These are phyloP conservation scores for Dioctria linearis DNA, from an alignment of 2,888 invertebrate genomes.

Conservation along the genomic window DNA sequence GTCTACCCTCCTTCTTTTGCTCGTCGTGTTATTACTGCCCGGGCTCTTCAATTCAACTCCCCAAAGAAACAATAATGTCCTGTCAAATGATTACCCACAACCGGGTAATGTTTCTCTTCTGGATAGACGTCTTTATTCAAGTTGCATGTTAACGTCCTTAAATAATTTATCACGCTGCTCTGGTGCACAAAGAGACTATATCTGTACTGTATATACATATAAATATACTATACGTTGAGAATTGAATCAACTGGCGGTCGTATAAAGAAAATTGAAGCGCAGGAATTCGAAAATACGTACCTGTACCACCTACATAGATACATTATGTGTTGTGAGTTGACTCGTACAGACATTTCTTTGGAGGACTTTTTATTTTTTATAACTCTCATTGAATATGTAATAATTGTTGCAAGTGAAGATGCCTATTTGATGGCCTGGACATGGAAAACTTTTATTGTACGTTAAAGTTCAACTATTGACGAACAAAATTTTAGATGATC, in stretches of 20 bases:
- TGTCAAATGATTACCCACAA: conserved; percentile 48
- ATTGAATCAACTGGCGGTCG: conserved; percentile 31
- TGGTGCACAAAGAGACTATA: conserved; percentile 27
- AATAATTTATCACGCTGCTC: conserved; percentile 34
- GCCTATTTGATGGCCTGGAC: too few species aligned
- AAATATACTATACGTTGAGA: not conserved
- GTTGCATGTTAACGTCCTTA: conserved; percentile 48
- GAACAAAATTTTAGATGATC: too few species aligned
- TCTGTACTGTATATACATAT: too few species aligned
- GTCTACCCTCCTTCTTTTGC: conserved; percentile 29
- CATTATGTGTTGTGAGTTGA: not conserved
- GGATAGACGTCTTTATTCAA: conserved; percentile 43
- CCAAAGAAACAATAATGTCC: conserved; percentile 50
- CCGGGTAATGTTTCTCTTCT: conserved; percentile 6
- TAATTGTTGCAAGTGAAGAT: not conserved
- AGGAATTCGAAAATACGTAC: not conserved
- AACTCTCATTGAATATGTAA: too few species aligned
- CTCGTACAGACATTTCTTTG: not conserved
- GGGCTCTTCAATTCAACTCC: conserved; percentile 6
- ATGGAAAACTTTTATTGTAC: too few species aligned
- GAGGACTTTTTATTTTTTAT: not conserved
- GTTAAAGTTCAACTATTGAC: too few species aligned
- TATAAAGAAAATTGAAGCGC: conserved; percentile 1
- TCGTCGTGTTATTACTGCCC: conserved; percentile 10
- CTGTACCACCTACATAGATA: not conserved